Percentiles rank a stretch among this genome's conserved stretches.
Evolutionary conservation across 2,888 invertebrate species (phyloP).

Genomic region (Neoscelio sp.): DNA sequence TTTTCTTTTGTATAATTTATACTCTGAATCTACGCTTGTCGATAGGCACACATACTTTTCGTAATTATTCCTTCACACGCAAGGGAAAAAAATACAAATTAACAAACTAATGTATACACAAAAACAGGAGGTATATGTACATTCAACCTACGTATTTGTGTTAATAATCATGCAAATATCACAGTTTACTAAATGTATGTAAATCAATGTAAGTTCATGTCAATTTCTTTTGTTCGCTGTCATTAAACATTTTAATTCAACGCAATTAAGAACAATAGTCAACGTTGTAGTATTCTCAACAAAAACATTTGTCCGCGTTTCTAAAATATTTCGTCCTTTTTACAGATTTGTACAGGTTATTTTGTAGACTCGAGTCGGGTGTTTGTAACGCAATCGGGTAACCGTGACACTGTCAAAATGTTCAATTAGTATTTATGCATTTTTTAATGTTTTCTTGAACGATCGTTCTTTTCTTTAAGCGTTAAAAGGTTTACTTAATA

Average conservation of each 20-base stretch:
- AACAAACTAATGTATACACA: slow-evolving; percentile 55
- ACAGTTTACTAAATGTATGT: slow-evolving; percentile 76
- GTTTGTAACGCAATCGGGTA: too few relatives aligned
- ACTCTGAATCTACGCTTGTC: slow-evolving; percentile 51
- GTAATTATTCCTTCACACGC: slow-evolving; percentile 56
- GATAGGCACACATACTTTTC: slow-evolving; percentile 68
- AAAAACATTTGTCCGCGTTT: slow-evolving; percentile 43
- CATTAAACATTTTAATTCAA: slow-evolving; percentile 45
- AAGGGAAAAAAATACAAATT: slow-evolving; percentile 45
- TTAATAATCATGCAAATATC: slow-evolving; percentile 78
- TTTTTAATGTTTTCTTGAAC: too few relatives aligned
- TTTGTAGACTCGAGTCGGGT: too few relatives aligned
- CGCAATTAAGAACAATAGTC: slow-evolving; percentile 59
- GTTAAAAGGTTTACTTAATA: too few relatives aligned
- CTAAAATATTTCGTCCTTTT: slow-evolving; percentile 36
- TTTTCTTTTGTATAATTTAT: slow-evolving; percentile 60
- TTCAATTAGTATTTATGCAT: too few relatives aligned
- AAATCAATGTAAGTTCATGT: slow-evolving; percentile 42
- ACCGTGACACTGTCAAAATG: too few relatives aligned
- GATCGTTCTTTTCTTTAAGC: too few relatives aligned
- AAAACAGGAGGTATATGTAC: slow-evolving; percentile 70
- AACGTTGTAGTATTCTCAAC: slow-evolving; percentile 59
- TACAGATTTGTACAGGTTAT: slow-evolving; percentile 48
- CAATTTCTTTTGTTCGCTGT: neutral
- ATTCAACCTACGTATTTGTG: slow-evolving; percentile 71